Percentiles rank a stretch among this genome's conserved stretches.
phyloP scores from a whole-genome alignment of 2,888 invertebrate species.

The Blastobasis lacticolella region DNA sequence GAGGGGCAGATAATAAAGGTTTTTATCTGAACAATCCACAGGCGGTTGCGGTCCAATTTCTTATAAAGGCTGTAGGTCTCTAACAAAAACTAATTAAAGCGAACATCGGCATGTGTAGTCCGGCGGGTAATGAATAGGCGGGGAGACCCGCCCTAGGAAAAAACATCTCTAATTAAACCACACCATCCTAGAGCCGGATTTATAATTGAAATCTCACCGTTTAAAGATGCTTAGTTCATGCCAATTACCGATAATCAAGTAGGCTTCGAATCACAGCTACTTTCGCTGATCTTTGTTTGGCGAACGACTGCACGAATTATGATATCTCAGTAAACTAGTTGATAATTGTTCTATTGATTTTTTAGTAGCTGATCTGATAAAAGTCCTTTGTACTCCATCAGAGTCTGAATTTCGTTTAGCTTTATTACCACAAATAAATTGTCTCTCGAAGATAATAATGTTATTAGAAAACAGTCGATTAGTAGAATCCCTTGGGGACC shows the following conservation, averaged over 20 bases:
- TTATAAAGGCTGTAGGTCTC: conserved; percentile 31
- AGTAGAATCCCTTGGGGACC: neutral
- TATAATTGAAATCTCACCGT: conserved; percentile 39
- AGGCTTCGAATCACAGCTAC: too few species aligned
- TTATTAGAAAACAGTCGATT: neutral
- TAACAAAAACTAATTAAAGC: conserved; percentile 64
- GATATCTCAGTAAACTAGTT: too few species aligned
- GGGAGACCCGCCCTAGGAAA: conserved; percentile 32
- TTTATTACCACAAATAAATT: neutral
- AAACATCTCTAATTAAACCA: conserved; percentile 55
- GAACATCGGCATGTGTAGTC: conserved; percentile 56
- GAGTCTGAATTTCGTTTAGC: neutral
- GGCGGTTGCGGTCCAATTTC: neutral
- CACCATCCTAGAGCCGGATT: conserved; percentile 33
- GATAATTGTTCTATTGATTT: too few species aligned
- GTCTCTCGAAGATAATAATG: neutral
- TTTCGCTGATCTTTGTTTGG: too few species aligned
- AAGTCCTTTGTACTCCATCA: neutral
- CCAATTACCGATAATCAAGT: too few species aligned
- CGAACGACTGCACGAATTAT: too few species aligned
- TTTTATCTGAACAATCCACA: neutral
- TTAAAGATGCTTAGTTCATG: too few species aligned
- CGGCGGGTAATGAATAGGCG: conserved; percentile 53
- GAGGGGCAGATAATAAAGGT: too few species aligned
- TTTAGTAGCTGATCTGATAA: too few species aligned